Percentiles rank a stretch among this genome's conserved stretches.
Evolutionary conservation across 2,797 vertebrate genomes (phyloP).

Genomic region (Psittacula derbiana): DNA sequence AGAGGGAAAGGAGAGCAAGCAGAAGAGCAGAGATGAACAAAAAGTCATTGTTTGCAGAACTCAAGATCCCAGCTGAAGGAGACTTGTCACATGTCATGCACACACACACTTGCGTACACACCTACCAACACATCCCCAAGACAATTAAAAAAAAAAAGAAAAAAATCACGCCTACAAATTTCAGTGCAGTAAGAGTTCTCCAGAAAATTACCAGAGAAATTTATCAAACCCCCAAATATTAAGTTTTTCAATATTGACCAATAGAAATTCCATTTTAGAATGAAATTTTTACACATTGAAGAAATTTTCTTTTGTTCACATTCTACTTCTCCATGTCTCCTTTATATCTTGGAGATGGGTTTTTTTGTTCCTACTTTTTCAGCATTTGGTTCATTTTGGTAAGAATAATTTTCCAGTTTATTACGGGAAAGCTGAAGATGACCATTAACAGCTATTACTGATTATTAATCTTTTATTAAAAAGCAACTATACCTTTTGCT

Average conservation of each 20-base stretch:
- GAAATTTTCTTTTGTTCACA: not conserved
- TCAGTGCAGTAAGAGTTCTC: not conserved
- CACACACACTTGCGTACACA: accelerated
- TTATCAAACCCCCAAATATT: not conserved
- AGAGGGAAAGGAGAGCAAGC: not conserved
- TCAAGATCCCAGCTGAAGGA: not conserved
- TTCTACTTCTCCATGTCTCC: not conserved
- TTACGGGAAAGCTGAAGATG: not conserved
- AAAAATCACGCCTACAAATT: not conserved
- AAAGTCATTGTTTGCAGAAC: not conserved
- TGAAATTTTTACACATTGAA: not conserved
- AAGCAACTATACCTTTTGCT: not conserved
- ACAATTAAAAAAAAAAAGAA: not conserved
- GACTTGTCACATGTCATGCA: not conserved
- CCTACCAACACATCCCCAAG: not conserved
- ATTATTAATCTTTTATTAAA: not conserved
- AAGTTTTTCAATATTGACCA: not conserved
- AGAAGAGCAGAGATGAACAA: not conserved
- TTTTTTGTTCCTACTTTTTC: not conserved
- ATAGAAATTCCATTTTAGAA: not conserved
- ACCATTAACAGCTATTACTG: not conserved
- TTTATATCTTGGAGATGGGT: not conserved
- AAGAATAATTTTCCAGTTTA: not conserved
- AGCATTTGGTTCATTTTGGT: not conserved
- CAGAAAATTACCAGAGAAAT: not conserved